phyloP scores from a whole-genome alignment of 2,888 invertebrate genomes.

The Maniola hyperantus region DNA sequence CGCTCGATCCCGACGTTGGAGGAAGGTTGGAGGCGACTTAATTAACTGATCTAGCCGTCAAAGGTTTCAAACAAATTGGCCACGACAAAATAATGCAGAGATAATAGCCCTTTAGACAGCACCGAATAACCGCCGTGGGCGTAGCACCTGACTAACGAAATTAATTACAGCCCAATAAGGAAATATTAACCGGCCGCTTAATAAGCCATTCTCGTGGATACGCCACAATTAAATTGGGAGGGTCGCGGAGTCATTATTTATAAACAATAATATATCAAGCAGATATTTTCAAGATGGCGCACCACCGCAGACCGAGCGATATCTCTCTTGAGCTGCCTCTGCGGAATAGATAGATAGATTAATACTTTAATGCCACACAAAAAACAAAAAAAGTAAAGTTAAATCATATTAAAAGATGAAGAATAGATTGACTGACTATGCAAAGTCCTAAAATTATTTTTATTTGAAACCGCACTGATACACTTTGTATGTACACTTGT shows the following conservation, averaged over 20 bases:
- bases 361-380: neutral
- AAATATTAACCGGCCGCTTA: conserved; percentile 81
- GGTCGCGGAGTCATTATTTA: conserved; percentile 78
- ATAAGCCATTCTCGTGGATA: conserved; percentile 79
- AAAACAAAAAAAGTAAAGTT: no score
- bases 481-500: no score
- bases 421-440: neutral
- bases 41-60: conserved; percentile 74
- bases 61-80: conserved; percentile 79
- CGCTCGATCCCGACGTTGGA: conserved; percentile 48
- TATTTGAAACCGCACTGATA: neutral
- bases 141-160: conserved; percentile 79
- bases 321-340: conserved; percentile 52
- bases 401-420: no score
- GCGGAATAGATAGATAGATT: conserved; percentile 41
- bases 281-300: conserved; percentile 81
- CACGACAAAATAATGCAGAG: conserved; percentile 75
- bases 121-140: conserved; percentile 63
- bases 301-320: conserved; percentile 62
- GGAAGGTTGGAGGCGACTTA: conserved; percentile 52
- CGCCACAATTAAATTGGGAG: conserved; percentile 81
- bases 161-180: conserved; percentile 80
- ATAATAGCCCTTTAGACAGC: conserved; percentile 69
- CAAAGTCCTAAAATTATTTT: neutral
- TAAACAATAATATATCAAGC: conserved; percentile 82